phyloP scores from a whole-genome alignment of 2,113 vertebrate genomes.

The Apteryx owenii region DNA sequence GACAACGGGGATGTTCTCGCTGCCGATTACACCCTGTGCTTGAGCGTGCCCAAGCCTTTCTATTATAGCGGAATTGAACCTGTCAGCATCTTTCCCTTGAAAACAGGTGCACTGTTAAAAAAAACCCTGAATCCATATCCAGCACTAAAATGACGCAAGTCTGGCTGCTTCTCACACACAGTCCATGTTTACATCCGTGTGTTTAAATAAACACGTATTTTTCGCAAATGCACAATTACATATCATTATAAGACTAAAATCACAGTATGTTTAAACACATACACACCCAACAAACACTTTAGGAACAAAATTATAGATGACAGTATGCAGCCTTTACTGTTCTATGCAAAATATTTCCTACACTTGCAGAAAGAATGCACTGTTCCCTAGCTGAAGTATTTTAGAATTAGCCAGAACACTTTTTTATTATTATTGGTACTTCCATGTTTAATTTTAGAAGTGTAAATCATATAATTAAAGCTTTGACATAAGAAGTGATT shows the following conservation, averaged over 20 bases:
- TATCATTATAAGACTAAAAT: not conserved
- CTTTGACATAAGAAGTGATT: conserved; percentile 45
- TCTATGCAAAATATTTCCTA: not conserved
- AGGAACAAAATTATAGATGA: not conserved
- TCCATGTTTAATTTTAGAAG: conserved; percentile 59
- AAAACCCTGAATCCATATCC: not conserved
- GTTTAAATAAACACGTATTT: not conserved
- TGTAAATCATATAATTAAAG: conserved; percentile 61
- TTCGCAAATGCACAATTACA: conserved; percentile 15
- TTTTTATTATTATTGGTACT: conserved; percentile 47
- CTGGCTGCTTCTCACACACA: not conserved
- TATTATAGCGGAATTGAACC: not conserved
- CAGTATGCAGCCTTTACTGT: not conserved
- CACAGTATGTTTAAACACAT: not conserved
- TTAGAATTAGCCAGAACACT: conserved; percentile 47
- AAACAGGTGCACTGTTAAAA: not conserved
- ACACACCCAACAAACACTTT: not conserved
- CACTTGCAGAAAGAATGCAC: not conserved
- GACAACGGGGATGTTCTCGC: not conserved
- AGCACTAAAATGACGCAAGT: not conserved
- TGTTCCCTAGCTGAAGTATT: conserved; percentile 13
- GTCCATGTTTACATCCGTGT: not conserved
- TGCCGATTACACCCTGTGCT: not conserved
- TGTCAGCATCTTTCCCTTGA: not conserved
- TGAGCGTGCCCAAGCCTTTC: not conserved